Base-by-base conservation (phyloP, 2,888 invertebrate genomes). In the Andrena hattorfiana region DNA sequence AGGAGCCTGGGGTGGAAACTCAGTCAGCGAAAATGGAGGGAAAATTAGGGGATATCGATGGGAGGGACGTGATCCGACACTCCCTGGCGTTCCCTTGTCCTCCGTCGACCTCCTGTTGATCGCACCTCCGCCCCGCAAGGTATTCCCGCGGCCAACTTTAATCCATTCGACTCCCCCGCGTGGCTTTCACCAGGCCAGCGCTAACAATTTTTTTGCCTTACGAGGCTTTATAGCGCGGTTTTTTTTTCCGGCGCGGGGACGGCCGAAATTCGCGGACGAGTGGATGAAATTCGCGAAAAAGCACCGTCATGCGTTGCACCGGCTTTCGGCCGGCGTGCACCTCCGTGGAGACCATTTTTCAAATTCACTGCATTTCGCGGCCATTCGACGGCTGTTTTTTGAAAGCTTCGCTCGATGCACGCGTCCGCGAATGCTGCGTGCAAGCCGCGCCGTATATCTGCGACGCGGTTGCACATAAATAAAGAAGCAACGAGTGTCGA, bases 281-380 rank as follows among this genome's bases (percentile, higher is more conserved):
- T 28, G 70, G 66, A 26, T 32, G 56, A 70, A 80, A 51, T 81
- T 75, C 56, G 10, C 13, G 64, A 28, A 56, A 80, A 73, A 67
- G 48, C 49, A 28, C 30, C 23, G 48, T 23, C 23, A 10, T 5
- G 10, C 6, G 42, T 13, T 16, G 23, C 62, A 28, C 48, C 48
- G 32, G 42, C 64, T 59, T 69, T 64, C 63, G 48, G 49, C 30
- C 64, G 32, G 10, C 30, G 60, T 23, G 56, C 13, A 10, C 49
- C 62, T 32, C 1, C n/a, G 30, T 5, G 13, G 13, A 49, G 48
- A 16, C 6, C 30, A 70, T 60, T 59, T 62, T 68, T 68, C 26
- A 32, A 35, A 51, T n/a, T 72, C 49, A 8, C 28, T 16, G 49
- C 28, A 49, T 35, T 67, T 49, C 62, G 28, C 30, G 62, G 8